Evolutionary conservation across 2,113 vertebrate species (phyloP).

Genomic region (Narcine bancroftii): DNA sequence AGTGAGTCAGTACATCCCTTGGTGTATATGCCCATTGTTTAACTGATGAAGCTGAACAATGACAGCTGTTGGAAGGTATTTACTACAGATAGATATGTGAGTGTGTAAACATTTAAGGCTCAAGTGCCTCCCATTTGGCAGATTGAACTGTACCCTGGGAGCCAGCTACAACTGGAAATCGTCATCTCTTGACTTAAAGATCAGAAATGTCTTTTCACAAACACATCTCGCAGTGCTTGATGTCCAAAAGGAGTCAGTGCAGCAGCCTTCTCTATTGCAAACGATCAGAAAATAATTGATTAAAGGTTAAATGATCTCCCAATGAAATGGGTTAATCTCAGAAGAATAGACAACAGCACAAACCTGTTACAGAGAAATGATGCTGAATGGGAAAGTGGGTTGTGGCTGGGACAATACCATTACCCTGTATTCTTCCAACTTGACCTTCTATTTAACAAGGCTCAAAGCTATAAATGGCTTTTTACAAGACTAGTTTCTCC

Average conservation of each 20-base stretch:
- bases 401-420: neutral
- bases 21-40: neutral
- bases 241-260: neutral
- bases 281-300: neutral
- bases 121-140: too few species aligned
- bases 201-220: too few species aligned
- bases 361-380: neutral
- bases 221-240: too few species aligned
- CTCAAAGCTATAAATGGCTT: neutral
- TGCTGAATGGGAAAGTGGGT: neutral
- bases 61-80: neutral
- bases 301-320: neutral
- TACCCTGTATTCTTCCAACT: neutral
- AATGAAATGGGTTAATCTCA: neutral
- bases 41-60: constrained; percentile 4
- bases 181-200: neutral
- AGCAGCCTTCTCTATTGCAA: neutral
- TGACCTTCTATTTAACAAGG: neutral
- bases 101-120: too few species aligned
- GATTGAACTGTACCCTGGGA: neutral
- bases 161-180: neutral
- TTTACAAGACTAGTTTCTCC: neutral
- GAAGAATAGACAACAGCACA: neutral
- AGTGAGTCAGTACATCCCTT: too few species aligned
- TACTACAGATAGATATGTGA: too few species aligned